Base-by-base conservation (phyloP, 2,888 invertebrate genomes). In the Antitype chi region DNA sequence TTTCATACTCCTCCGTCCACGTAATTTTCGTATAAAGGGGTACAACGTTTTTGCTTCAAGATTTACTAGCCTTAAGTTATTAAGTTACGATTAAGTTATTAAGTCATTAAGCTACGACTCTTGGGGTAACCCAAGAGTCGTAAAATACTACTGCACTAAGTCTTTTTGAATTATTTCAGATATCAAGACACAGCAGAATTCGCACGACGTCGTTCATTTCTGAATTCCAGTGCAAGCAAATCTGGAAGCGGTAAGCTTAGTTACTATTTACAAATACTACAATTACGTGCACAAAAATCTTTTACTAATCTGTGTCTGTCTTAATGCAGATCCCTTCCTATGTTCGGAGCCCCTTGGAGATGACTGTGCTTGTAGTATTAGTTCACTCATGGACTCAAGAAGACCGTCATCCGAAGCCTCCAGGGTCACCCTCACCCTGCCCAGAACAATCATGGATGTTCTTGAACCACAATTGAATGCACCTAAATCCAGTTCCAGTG, bases 101-200 rank as follows among this genome's bases (percentile, higher is more conserved):
- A n/a, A n/a, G n/a, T n/a, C n/a, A n/a, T n/a, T n/a, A n/a, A n/a
- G n/a, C n/a, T n/a, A n/a, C n/a, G n/a, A n/a, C n/a, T n/a, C n/a
- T n/a, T n/a, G n/a, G n/a, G n/a, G n/a, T n/a, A n/a, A 63, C 23
- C 63, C 9, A 43, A 63, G 43, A n/a, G 17, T 43, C 43, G n/a
- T 25, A 11, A 25, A 25, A 64, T 47, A 43, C 43, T n/a, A 63
- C n/a, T n/a, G n/a, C 7, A 66, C n/a, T n/a, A 20, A 64, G 11
- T 43, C 6, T 47, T 47, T 47, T 7, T 66, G 17, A 23, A 28
- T 59, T 52, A 1, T 90, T 92, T 38, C 97, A 98, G 94, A 76
- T 99, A 98, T 94, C 97, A 98, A 93, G 97, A 98, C 89, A 97
- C 98, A 0, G 97, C 97, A 20, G 98, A 98, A 90, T 98, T 98